Evolutionary conservation across 1,140 invertebrate species (phyloP), one percentile per base, ranked within the genome.

Genomic region (Pogonomyrmex californicus): DNA sequence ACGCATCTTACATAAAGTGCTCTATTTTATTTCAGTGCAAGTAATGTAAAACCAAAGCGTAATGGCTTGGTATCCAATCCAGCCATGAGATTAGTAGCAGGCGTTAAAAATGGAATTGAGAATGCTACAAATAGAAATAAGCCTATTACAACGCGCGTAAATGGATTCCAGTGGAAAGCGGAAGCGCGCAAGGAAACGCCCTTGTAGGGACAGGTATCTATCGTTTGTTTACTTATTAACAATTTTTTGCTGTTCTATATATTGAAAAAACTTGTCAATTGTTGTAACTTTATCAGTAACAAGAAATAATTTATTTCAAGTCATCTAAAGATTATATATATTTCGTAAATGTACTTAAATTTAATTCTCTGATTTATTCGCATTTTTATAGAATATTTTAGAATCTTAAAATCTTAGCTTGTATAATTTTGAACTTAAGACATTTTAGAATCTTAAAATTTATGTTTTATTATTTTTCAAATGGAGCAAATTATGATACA

Each of bases 31-130:
- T 94, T 77, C 77, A 95, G 95, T 83, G 92, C 90, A 76, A 95
- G 94, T 77, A 95, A 95, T 93, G 93, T 96, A 87, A 97, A 97
- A 94, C 96, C 96, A 92, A 97, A 97, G 94, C 96, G 98, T 86
- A 99, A 99, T 93, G 98, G 98, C 4, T 98, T 99, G 86, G 98
- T 98, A 9, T 98, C 98, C 4, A 99, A 99, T 94, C 98, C 98
- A 54, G 98, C 98, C 77, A 97, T 98, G 96, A 96, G 97, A 91
- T 96, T 98, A 75, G 96, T 97, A 51, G 96, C 96, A 38, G 96
- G 96, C 54, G 97, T 98, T 88, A 96, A 96, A 91, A 97, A 97
- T 93, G 97, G 97, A 88, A 96, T 97, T 89, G 97, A 97, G 91
- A 95, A 95, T 92, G 95, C 95, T 63, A 95, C 95, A 77, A 95